Percentiles rank a stretch among this genome's conserved stretches.
These are phyloP conservation scores for Anhinga rufa DNA, from an alignment of 2,113 vertebrate genomes.

Conservation along the genomic window DNA sequence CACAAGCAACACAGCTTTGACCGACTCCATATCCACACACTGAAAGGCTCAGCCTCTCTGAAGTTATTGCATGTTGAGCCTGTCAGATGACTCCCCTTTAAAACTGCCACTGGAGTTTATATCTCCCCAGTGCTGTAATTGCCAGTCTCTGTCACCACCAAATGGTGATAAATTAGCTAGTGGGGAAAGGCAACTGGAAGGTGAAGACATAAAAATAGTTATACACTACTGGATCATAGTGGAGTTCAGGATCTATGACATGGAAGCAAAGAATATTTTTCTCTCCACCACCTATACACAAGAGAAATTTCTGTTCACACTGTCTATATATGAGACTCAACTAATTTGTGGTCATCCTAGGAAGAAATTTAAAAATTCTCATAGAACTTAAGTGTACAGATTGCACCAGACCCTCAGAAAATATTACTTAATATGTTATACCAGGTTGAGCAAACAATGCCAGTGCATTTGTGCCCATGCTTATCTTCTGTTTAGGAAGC, in stretches of 20 bases:
- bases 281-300: not conserved
- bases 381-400: not conserved
- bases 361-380: not conserved
- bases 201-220: not conserved
- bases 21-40: not conserved
- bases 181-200: not conserved
- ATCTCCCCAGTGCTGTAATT: not conserved
- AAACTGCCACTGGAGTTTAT: not conserved
- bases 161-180: not conserved
- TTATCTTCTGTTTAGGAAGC: not conserved
- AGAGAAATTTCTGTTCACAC: not conserved
- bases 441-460: rapidly evolving
- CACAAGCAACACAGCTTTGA: not conserved
- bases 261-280: not conserved
- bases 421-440: not conserved
- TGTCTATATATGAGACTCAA: not conserved
- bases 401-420: not conserved
- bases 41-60: not conserved
- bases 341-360: not conserved
- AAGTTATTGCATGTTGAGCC: not conserved
- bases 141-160: not conserved
- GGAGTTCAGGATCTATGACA: not conserved
- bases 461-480: not conserved
- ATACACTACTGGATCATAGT: not conserved
- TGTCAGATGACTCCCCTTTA: not conserved